These are phyloP conservation scores for Osmerus eperlanus DNA, from an alignment of 2,113 vertebrate species.

Conservation along the genomic window DNA sequence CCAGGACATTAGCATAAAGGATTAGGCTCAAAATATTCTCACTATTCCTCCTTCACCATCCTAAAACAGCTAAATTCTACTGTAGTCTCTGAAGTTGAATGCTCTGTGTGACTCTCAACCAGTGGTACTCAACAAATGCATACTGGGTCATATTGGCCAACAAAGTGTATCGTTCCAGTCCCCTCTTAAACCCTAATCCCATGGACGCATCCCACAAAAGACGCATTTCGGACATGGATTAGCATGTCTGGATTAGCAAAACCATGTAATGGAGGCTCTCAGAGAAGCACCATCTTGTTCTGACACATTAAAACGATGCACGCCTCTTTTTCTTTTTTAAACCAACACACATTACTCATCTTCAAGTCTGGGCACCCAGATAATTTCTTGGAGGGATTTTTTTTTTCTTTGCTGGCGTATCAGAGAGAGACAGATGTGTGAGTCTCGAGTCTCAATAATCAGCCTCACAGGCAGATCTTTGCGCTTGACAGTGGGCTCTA, in stretches of 20 bases:
- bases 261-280: slow-evolving; percentile 50
- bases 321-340: slow-evolving; percentile 36
- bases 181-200: slow-evolving; percentile 31
- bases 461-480: slow-evolving; percentile 34
- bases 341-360: slow-evolving; percentile 37
- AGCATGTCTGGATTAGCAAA: slow-evolving; percentile 55
- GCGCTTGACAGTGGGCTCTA: slow-evolving; percentile 33
- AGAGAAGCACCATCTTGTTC: slow-evolving; percentile 37
- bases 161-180: background rate
- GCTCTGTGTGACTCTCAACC: background rate
- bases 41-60: background rate
- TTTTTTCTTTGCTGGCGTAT: slow-evolving; percentile 36
- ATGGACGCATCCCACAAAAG: slow-evolving; percentile 46
- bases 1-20: slow-evolving; percentile 7
- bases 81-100: too few species aligned
- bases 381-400: slow-evolving; percentile 46
- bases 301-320: slow-evolving; percentile 31
- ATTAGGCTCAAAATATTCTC: slow-evolving; percentile 5
- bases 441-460: slow-evolving; percentile 52
- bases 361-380: slow-evolving; percentile 43
- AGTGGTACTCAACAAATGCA: slow-evolving; percentile 6
- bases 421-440: slow-evolving; percentile 30
- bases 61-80: background rate
- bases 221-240: slow-evolving; percentile 46
- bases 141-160: slow-evolving; percentile 27